phyloP scores from a whole-genome alignment of 1,140 invertebrate genomes.

The Leptinotarsa lineolata region DNA sequence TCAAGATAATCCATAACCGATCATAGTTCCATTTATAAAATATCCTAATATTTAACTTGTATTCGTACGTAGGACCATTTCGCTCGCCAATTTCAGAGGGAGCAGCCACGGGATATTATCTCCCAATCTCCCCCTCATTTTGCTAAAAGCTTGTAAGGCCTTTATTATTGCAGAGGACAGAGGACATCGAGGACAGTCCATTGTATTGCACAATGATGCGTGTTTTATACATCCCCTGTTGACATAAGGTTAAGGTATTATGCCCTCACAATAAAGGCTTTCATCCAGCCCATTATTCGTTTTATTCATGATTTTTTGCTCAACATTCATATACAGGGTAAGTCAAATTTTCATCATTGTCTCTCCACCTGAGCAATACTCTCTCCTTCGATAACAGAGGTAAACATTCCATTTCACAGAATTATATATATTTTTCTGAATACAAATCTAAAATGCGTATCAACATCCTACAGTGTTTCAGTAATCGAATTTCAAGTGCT shows the following conservation, averaged over 20 bases:
- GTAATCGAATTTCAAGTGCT: too few species aligned
- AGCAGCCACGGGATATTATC: neutral
- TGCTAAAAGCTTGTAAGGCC: slow-evolving; percentile 21
- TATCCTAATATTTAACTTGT: neutral
- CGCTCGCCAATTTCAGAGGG: too few species aligned
- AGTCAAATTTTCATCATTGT: neutral
- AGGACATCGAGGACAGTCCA: slow-evolving; percentile 26
- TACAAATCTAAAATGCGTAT: too few species aligned
- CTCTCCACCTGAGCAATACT: too few species aligned
- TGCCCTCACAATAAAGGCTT: slow-evolving; percentile 33
- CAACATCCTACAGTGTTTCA: too few species aligned
- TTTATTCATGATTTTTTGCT: slow-evolving; percentile 15
- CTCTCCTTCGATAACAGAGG: too few species aligned
- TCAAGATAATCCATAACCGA: neutral
- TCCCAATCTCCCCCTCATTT: slow-evolving; percentile 17
- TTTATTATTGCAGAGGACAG: slow-evolving; percentile 14
- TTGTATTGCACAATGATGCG: slow-evolving; percentile 38
- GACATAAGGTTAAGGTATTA: slow-evolving; percentile 43
- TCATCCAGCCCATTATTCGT: slow-evolving; percentile 28
- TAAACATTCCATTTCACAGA: too few species aligned
- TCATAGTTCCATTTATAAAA: neutral
- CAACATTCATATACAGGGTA: neutral
- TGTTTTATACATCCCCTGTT: slow-evolving; percentile 41
- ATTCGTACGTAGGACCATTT: too few species aligned
- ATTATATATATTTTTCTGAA: too few species aligned